A percentile compares a stretch with the other conserved stretches of the same genome.
phyloP scores from a whole-genome alignment of 2,888 invertebrate genomes.

The Volucella inflata region DNA sequence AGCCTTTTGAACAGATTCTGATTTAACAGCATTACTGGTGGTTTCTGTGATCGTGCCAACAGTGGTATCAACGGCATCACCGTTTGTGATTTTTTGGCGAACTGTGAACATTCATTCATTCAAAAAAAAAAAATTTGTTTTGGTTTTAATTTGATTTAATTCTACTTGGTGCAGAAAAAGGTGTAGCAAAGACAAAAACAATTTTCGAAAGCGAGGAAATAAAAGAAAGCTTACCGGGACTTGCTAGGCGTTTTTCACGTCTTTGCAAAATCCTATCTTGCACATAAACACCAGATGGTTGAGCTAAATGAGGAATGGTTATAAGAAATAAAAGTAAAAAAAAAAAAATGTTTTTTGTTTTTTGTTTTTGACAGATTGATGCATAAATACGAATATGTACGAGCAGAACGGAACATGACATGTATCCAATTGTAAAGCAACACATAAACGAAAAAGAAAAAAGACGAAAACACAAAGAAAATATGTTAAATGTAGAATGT shows the following conservation, averaged over 20 bases:
- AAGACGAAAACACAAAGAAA: slow-evolving; percentile 35
- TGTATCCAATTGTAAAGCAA: slow-evolving; percentile 36
- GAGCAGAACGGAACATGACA: slow-evolving; percentile 31
- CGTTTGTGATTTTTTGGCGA: slow-evolving; percentile 77
- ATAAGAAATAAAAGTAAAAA: slow-evolving; percentile 42
- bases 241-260: slow-evolving; percentile 82
- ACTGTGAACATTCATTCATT: slow-evolving; percentile 76
- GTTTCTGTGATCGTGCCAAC: slow-evolving; percentile 75
- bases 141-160: slow-evolving; percentile 40
- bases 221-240: slow-evolving; percentile 81
- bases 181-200: slow-evolving; percentile 17
- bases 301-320: slow-evolving; percentile 65
- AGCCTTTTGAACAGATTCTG: slow-evolving; percentile 80
- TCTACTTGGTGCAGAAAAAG: slow-evolving; percentile 50
- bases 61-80: slow-evolving; percentile 71
- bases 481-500: slow-evolving; percentile 24
- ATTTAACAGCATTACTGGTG: slow-evolving; percentile 77
- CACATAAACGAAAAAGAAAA: slow-evolving; percentile 1
- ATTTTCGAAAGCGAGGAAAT: slow-evolving; percentile 30
- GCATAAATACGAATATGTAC: slow-evolving; percentile 19
- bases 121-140: slow-evolving; percentile 48
- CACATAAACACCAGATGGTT: slow-evolving; percentile 81
- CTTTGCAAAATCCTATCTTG: slow-evolving; percentile 83
- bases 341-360: slow-evolving; percentile 21
- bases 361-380: slow-evolving; percentile 1